Base-by-base conservation (phyloP, 2,888 invertebrate species). In the Eristalinus sepulchralis region DNA sequence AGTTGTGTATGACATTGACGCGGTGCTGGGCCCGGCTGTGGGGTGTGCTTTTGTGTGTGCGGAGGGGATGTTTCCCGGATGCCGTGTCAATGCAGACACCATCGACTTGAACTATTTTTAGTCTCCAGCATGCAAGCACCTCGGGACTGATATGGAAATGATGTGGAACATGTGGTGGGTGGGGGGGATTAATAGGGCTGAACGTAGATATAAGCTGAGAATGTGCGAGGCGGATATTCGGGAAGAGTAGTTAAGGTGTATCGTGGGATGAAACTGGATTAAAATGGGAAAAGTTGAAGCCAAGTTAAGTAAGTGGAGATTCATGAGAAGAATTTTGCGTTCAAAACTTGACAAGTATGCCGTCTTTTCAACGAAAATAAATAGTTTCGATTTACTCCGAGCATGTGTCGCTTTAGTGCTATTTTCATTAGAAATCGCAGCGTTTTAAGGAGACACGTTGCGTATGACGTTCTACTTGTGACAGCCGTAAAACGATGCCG, bases 1-100 rank as follows among this genome's bases (percentile, higher is more conserved):
- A 71, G 71, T 76, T 84, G 76, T 75, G 79, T 66, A 64, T 73
- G 63, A 27, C 47, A 59, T 9, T 72, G 31, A 55, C 17, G n/a
- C 8, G 17, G n/a, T n/a, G 9, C 6, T 76, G 70, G 34, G 34
- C 0, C 10, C 6, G 64, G 31, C 31, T 5, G 27, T 27, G 27
- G n/a, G 33, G 31, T n/a, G 62, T 39, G 4, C 3, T 13, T n/a
- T n/a, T 11, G 36, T 13, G 36, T 36, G 36, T 6, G 6, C 6
- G 31, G 6, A 31, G 31, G 6, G 17, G 66, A 13, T 13, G 24
- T 57, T 57, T 67, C 53, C 53, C 22, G 36, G 17, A 31, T 47
- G 13, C 31, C 33, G 47, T 63, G 33, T 47, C 62, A 53, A 8
- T 34, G 53, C 24, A 73, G n/a, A 64, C 55, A 63, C 73, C 55